phyloP scores from a whole-genome alignment of 2,797 vertebrate species.

The Oceanodroma leucorhoa region DNA sequence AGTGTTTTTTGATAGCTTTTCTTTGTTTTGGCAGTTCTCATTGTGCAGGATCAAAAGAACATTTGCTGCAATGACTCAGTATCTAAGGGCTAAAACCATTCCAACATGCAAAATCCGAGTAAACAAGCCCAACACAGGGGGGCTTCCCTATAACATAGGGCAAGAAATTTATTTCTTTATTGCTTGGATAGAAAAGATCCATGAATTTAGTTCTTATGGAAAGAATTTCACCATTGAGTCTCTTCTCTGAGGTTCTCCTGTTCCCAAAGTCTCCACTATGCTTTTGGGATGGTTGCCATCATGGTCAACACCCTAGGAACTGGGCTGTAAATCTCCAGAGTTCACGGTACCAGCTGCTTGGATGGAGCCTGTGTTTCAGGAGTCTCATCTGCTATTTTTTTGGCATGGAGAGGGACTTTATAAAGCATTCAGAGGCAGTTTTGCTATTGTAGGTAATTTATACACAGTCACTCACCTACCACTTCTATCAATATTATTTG shows the following conservation, averaged over 20 bases:
- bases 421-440: background rate
- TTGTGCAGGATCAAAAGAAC: background rate
- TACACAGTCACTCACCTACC: background rate
- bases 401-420: background rate
- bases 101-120: background rate
- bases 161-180: background rate
- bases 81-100: background rate
- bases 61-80: background rate
- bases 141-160: background rate
- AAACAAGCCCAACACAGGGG: background rate
- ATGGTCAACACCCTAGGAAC: background rate
- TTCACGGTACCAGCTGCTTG: background rate
- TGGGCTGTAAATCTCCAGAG: background rate
- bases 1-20: background rate
- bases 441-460: background rate
- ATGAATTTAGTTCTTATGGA: background rate
- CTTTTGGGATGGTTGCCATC: background rate
- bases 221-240: background rate
- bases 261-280: background rate
- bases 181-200: background rate
- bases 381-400: background rate
- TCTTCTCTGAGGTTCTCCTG: background rate
- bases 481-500: background rate
- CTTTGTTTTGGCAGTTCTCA: background rate
- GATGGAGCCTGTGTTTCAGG: background rate